Base-by-base conservation (phyloP, 1,140 invertebrate species). In the Lutraria rhynchaena region DNA sequence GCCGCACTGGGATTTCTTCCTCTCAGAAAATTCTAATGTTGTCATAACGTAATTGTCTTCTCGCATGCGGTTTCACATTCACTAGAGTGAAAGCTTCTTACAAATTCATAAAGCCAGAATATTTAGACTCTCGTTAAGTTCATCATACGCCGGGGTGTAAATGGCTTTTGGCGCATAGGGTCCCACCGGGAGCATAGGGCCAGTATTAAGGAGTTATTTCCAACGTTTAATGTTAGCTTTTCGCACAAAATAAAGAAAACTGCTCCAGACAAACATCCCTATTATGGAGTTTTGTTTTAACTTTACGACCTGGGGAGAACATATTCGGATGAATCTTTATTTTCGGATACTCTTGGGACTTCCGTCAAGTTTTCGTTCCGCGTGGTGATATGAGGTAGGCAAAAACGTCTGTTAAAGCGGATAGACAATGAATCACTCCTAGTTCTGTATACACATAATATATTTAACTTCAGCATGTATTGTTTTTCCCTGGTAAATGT, bases 161-260 rank as follows among this genome's bases (percentile, higher is more conserved):
- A 80, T 80, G 53, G 76, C 53, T 80, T 80, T 80, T 80, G 76
- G 65, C 76, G 65, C 76, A 60, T 33, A 24, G 19, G 29, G 13
- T 19, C 35, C 76, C 63, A 27, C 7, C 3, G 76, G 53, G 49
- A 29, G 15, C 53, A 22, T 46, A 0, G 15, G 53, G 24, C 46
- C 29, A 58, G n/a, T 35, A 80, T 80, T 60, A 80, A 80, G 76
- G 63, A 60, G 76, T 55, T 80, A 80, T 60, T 58, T 80, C 57
- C 63, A 57, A 80, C 61, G 65, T 80, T 80, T 80, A 67, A 80
- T 80, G 76, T 80, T 80, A 70, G 76, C 76, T 80, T 69, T 80
- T 80, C 76, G 76, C 76, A 80, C 76, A 80, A 80, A 80, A 80
- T 80, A 80, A 80, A 80, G 76, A 69, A 69, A 41, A 69, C 41